Evolutionary conservation across 2,888 invertebrate genomes (phyloP), one percentile per base, ranked within the genome.

Genomic region (Alitta virens): DNA sequence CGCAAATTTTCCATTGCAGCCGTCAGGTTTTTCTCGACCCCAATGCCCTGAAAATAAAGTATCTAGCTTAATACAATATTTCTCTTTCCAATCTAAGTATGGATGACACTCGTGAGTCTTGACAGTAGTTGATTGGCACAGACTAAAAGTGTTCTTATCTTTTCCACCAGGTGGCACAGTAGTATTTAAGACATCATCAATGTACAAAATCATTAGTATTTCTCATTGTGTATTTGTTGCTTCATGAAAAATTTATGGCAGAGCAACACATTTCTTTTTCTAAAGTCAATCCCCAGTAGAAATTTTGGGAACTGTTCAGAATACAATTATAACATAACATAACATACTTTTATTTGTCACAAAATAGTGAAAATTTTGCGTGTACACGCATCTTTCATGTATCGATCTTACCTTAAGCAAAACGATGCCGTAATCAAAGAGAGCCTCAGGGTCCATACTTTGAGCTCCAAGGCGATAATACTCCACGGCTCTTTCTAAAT

Each of bases 371-470:
- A 16, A 14, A 12, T 40, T 16, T 40, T 14, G 12, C 49, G 9
- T 16, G 49, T 21, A 49, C 9, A 49, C 9, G 9, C 9, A 7
- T 12, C 0, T 42, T 21, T n/a, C n/a, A n/a, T n/a, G n/a, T n/a
- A n/a, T n/a, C n/a, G n/a, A n/a, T n/a, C 73, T 62, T 65, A 79
- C 80, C 72, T 74, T 75, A 26, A 78, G 63, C 5, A 78, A 67
- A 14, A 79, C 71, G 50, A 81, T 71, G 2, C 79, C 80, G 54
- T 79, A 79, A 61, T 78, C 77, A 66, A 75, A 78, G 66, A 77
- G 72, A 25, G 78, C 73, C n/a, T 70, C 68, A 0, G 78, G 67
- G 59, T 79, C 76, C 3, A 75, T 70, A 2, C 71, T 67, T 59
- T 77, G 73, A 0, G 80, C 80, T 21, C 78, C 74, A 70, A 72